Conservation (phyloP, 1,140 invertebrate genomes). For the Hypsibius dujardini region DNA sequence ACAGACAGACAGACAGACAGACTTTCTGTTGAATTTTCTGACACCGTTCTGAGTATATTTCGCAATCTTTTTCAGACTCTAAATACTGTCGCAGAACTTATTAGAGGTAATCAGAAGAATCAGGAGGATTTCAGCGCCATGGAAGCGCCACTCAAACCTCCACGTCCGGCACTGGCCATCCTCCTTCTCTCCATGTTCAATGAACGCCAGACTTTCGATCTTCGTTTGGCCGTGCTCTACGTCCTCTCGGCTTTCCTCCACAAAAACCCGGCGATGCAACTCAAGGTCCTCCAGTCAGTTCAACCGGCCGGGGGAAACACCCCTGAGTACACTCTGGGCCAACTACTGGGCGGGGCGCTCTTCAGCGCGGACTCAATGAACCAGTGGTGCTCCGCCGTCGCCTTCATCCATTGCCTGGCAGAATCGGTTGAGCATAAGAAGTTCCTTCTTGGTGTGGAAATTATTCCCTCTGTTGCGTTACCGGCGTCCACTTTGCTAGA, state of each 20-base stretch:
- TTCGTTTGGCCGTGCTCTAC: slow-evolving; percentile 85
- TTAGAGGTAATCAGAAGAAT: slow-evolving; percentile 69
- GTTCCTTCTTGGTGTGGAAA: slow-evolving; percentile 69
- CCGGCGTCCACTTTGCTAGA: slow-evolving; percentile 69
- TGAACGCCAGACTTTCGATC: slow-evolving; percentile 78
- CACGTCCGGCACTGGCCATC: slow-evolving; percentile 75
- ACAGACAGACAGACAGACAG: too few relatives aligned
- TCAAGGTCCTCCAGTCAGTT: slow-evolving; percentile 40
- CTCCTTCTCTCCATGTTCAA: slow-evolving; percentile 96
- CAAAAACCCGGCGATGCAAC: slow-evolving; percentile 74
- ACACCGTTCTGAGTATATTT: too few relatives aligned
- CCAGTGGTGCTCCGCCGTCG: slow-evolving; percentile 90
- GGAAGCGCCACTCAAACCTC: slow-evolving; percentile 75
- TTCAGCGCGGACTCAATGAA: slow-evolving; percentile 76
- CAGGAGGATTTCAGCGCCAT: slow-evolving; percentile 79
- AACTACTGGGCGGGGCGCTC: slow-evolving; percentile 78
- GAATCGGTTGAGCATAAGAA: slow-evolving; percentile 77
- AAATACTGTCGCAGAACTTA: slow-evolving; percentile 79
- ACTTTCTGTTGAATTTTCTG: too few relatives aligned
- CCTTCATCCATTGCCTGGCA: slow-evolving; percentile 70
- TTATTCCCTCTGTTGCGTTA: slow-evolving; percentile 65
- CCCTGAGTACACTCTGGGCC: slow-evolving; percentile 39
- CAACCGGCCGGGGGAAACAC: slow-evolving; percentile 23
- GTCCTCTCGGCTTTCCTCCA: slow-evolving; percentile 90
- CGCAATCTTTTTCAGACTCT: too few relatives aligned